These are phyloP conservation scores for Argya squamiceps DNA, from an alignment of 2,797 vertebrate genomes.

Conservation along the genomic window DNA sequence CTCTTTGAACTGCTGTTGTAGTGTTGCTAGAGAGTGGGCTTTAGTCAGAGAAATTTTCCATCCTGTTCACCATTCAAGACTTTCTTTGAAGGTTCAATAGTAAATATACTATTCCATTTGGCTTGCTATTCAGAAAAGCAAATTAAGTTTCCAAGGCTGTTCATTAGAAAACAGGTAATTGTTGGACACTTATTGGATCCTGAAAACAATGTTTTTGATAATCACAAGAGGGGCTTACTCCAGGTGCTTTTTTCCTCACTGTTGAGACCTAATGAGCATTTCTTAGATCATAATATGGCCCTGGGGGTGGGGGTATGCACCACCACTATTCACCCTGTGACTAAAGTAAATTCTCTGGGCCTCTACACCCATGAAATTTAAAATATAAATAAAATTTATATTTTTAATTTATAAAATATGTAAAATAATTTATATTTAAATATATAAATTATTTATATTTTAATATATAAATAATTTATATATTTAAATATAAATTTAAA, in stretches of 20 bases:
- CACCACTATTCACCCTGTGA: neutral
- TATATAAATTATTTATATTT: too few relatives aligned
- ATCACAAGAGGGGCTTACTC: neutral
- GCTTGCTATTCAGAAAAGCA: neutral
- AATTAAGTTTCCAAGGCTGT: neutral
- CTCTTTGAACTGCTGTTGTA: neutral
- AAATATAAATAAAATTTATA: neutral
- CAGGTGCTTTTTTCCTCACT: neutral
- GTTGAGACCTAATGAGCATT: neutral
- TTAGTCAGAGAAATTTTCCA: neutral
- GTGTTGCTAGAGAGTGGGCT: neutral
- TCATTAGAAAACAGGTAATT: accelerated
- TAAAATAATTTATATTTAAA: too few relatives aligned
- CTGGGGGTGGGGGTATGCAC: neutral
- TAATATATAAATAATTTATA: too few relatives aligned
- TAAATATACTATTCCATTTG: neutral
- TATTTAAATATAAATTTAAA: neutral
- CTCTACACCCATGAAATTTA: neutral
- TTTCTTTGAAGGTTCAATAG: neutral
- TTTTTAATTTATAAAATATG: too few relatives aligned
- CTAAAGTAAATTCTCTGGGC: neutral
- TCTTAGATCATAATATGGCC: too few relatives aligned
- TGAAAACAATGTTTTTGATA: neutral
- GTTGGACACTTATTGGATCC: neutral
- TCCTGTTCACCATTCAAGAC: neutral